Conservation (phyloP, 2,113 vertebrate species). For the Rhizomys pruinosus region DNA sequence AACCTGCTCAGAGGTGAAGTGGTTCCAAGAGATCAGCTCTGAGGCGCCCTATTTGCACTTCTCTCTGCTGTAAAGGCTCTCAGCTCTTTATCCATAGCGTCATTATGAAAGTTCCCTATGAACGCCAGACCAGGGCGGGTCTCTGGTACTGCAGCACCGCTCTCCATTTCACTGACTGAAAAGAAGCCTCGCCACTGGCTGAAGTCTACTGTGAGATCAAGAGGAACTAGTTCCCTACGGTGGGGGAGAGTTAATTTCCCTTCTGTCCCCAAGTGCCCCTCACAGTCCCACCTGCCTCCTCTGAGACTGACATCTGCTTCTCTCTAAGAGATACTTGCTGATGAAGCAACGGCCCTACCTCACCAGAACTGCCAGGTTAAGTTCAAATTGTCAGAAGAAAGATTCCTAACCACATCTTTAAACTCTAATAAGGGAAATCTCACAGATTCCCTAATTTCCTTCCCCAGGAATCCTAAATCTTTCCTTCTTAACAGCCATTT, state of each 20-base stretch:
- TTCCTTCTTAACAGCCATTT: background rate
- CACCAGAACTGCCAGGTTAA: conserved; percentile 3
- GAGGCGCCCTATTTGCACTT: conserved; percentile 73
- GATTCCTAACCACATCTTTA: background rate
- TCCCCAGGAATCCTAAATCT: background rate
- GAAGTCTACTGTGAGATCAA: conserved; percentile 76
- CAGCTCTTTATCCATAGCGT: conserved; percentile 73
- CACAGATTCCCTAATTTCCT: background rate
- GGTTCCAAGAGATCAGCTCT: conserved; percentile 78
- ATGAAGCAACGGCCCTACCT: conserved; percentile 33
- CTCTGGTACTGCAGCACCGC: conserved; percentile 52
- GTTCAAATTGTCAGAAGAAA: background rate
- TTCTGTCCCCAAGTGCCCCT: conserved; percentile 64
- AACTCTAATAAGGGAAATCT: background rate
- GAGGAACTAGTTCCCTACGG: conserved; percentile 70
- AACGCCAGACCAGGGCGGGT: conserved; percentile 61
- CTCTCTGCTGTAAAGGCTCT: conserved; percentile 73
- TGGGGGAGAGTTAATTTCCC: conserved; percentile 73
- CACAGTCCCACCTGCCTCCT: conserved; percentile 63
- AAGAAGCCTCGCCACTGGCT: conserved; percentile 75
- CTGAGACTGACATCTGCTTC: conserved; percentile 63
- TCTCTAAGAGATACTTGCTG: conserved; percentile 8
- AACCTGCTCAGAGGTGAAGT: conserved; percentile 84
- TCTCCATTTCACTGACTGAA: conserved; percentile 70
- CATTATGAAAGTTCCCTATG: conserved; percentile 75